phyloP scores from a whole-genome alignment of 2,797 vertebrate species.

The Sebastes diaconus region DNA sequence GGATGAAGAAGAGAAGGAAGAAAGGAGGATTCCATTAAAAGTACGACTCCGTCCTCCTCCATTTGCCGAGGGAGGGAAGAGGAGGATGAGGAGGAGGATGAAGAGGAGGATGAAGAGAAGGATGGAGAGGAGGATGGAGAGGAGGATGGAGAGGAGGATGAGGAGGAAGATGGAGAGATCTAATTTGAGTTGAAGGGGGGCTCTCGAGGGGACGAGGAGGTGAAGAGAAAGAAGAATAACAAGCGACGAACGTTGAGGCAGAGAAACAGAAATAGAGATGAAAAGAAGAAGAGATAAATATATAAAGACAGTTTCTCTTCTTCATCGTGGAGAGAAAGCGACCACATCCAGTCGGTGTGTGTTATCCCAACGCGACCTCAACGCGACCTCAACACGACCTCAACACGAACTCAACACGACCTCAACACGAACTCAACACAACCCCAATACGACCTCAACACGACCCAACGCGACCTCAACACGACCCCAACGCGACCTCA shows the following conservation, averaged over 20 bases:
- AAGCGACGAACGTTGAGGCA: neutral
- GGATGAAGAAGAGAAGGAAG: neutral
- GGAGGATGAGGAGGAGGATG: neutral
- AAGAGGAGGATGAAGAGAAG: too few relatives aligned
- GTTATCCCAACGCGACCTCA: too few relatives aligned
- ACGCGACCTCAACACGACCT: too few relatives aligned
- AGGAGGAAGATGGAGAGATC: slow-evolving; percentile 8
- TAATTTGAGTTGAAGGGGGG: slow-evolving; percentile 29
- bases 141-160: neutral
- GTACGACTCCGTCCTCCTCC: slow-evolving; percentile 13
- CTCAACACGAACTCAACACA: neutral
- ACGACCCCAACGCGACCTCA: too few relatives aligned
- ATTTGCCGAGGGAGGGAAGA: neutral
- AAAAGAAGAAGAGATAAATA: neutral
- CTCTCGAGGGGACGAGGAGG: slow-evolving; percentile 1
- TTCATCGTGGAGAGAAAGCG: slow-evolving; percentile 35
- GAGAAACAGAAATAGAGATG: slow-evolving; percentile 6
- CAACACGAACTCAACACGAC: too few relatives aligned
- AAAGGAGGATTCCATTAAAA: slow-evolving; percentile 33
- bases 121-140: too few relatives aligned
- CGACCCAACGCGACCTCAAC: too few relatives aligned
- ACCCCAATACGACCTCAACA: too few relatives aligned
- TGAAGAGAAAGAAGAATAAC: slow-evolving; percentile 15
- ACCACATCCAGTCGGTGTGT: neutral
- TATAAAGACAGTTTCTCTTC: neutral